Evolutionary conservation across 2,113 vertebrate genomes (phyloP).

Genomic region (Saguinus midas): DNA sequence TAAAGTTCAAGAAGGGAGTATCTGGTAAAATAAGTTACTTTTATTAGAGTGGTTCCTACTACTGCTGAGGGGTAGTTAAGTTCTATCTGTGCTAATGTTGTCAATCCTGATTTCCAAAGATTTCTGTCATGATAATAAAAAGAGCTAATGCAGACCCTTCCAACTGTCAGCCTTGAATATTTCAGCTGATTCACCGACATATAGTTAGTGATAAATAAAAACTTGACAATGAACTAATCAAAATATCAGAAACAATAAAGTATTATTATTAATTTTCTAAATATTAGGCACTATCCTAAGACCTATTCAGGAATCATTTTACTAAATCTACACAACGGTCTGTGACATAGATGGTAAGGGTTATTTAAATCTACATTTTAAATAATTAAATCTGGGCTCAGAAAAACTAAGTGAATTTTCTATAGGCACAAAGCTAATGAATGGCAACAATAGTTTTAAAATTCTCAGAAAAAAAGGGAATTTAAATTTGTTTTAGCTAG

Average conservation of each 20-base stretch:
- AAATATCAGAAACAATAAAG: neutral
- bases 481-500: slow-evolving; percentile 16
- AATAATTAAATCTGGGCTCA: neutral
- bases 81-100: neutral
- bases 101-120: slow-evolving; percentile 1
- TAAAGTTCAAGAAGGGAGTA: neutral
- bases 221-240: neutral
- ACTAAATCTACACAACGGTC: neutral
- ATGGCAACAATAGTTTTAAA: neutral
- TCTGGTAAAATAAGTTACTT: neutral
- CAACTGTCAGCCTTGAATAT: neutral
- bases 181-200: neutral
- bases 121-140: neutral
- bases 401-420: neutral
- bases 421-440: too few species aligned
- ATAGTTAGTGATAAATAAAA: neutral
- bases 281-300: neutral
- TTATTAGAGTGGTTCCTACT: neutral
- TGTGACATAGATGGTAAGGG: neutral
- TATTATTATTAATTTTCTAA: neutral
- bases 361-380: neutral
- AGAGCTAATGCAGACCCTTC: neutral
- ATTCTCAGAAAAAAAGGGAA: neutral
- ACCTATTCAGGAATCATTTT: neutral
- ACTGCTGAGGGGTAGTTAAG: neutral